Evolutionary conservation across 35 echinoderm and acorn worm species (phyloP).

Genomic region (Strongylocentrotus purpuratus): DNA sequence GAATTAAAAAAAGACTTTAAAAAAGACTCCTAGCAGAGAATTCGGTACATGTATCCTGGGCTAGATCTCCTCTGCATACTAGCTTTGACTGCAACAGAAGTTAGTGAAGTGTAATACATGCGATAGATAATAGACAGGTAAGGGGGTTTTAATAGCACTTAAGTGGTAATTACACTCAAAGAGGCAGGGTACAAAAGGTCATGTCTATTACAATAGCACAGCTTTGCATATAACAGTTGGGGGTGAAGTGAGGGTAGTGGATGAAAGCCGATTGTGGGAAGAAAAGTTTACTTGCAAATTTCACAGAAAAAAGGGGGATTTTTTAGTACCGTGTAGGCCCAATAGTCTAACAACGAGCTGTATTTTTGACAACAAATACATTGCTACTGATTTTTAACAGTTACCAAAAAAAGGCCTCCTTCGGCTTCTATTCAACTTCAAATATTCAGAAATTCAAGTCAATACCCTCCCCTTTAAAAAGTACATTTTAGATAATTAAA

Average conservation of each 20-base stretch:
- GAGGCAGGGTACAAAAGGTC: constrained; percentile 1
- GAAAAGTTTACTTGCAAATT: neutral
- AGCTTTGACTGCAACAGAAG: neutral
- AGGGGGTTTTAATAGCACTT: neutral
- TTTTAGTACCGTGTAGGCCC: neutral
- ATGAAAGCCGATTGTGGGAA: neutral
- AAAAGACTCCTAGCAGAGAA: too few species aligned
- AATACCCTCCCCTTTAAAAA: too few species aligned
- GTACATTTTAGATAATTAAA: too few species aligned
- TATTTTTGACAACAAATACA: neutral
- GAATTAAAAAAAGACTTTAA: too few species aligned
- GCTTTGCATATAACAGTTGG: neutral
- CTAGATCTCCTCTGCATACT: too few species aligned
- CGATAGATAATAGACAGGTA: neutral
- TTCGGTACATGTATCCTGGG: too few species aligned
- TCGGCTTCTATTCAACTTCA: neutral
- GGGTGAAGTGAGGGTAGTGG: neutral
- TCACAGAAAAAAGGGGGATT: neutral
- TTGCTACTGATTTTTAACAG: neutral
- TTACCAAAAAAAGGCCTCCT: neutral
- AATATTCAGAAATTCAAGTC: neutral
- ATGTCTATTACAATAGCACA: neutral
- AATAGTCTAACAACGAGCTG: neutral
- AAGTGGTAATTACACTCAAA: constrained; percentile 12
- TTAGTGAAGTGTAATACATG: neutral